Evolutionary conservation across 1,140 invertebrate genomes (phyloP).

Genomic region (Drosophila sucinea): DNA sequence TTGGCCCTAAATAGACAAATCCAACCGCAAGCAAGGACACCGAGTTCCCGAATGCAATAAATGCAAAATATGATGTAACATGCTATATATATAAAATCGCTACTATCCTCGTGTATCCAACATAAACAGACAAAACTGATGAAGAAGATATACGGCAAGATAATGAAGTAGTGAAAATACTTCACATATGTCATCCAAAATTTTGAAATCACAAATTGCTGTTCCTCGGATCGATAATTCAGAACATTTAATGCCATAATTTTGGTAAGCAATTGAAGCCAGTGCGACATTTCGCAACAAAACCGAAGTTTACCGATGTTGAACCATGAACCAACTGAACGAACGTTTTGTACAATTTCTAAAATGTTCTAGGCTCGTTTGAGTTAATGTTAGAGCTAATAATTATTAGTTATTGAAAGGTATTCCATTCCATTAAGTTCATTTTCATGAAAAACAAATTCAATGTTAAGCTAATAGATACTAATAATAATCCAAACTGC

Average conservation of each 20-base stretch:
- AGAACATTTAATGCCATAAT: background rate
- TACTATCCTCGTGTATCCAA: background rate
- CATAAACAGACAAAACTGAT: background rate
- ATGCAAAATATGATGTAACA: background rate
- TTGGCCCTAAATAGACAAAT: background rate
- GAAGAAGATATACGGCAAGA: background rate
- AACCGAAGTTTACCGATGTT: background rate
- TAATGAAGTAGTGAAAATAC: background rate
- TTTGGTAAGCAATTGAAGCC: background rate
- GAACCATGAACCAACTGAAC: no score
- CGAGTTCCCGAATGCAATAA: background rate
- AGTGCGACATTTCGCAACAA: background rate
- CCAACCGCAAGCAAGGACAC: background rate
- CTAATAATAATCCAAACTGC: no score
- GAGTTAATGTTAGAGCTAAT: no score
- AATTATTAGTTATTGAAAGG: no score
- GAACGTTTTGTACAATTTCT: no score
- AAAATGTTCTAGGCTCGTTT: no score
- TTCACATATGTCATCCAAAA: background rate
- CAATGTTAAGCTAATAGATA: no score
- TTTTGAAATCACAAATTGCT: background rate
- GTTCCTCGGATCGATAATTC: background rate
- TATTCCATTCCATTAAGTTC: no score
- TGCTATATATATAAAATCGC: background rate
- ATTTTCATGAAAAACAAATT: no score